Percentiles rank a stretch among this genome's conserved stretches.
These are phyloP conservation scores for Chaetodon trifascialis DNA, from an alignment of 2,113 vertebrate species.

Conservation along the genomic window DNA sequence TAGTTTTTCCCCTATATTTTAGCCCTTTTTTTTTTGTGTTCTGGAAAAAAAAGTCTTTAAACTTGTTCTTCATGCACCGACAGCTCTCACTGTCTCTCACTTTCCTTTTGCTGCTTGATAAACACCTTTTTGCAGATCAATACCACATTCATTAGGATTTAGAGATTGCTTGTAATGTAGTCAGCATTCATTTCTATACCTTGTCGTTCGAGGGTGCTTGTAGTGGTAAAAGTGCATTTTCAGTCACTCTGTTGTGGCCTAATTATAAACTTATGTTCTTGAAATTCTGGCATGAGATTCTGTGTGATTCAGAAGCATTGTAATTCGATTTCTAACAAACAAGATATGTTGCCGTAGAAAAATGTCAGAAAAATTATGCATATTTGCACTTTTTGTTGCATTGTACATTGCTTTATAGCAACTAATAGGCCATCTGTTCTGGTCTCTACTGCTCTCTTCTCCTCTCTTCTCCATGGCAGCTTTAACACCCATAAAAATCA, in stretches of 20 bases:
- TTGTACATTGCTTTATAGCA: slow-evolving; percentile 8
- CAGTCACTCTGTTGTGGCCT: slow-evolving; percentile 6
- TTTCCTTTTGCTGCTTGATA: slow-evolving; percentile 7
- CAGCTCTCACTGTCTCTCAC: neutral
- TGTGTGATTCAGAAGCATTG: slow-evolving; percentile 2
- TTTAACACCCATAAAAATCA: slow-evolving; percentile 54
- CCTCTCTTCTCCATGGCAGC: slow-evolving; percentile 5
- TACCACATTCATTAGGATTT: slow-evolving; percentile 23
- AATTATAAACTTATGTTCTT: slow-evolving; percentile 47
- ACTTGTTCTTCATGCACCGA: neutral
- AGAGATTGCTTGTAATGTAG: slow-evolving; percentile 15
- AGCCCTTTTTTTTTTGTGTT: neutral
- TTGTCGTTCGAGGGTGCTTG: neutral
- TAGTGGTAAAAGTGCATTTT: slow-evolving; percentile 24
- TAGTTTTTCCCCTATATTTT: too few species aligned
- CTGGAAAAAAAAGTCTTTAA: slow-evolving; percentile 4
- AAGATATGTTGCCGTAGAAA: neutral
- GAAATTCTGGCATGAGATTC: slow-evolving; percentile 23
- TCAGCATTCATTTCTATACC: slow-evolving; percentile 16
- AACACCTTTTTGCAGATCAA: slow-evolving; percentile 33
- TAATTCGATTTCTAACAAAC: slow-evolving; percentile 21
- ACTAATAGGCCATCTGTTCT: slow-evolving; percentile 20
- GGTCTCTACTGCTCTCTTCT: slow-evolving; percentile 8
- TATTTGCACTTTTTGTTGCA: neutral
- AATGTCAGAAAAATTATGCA: neutral